phyloP scores from a whole-genome alignment of 2,113 vertebrate species.

The cat (Felis catus) region F.catus_Fca126_mat1.0 CM031412.1:20104501-20105000 shows the following conservation, averaged over 20 bases:
- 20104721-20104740: constrained; percentile 21
- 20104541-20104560: constrained; percentile 23
- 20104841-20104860: constrained; percentile 54
- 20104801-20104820: constrained; percentile 35
- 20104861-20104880: background rate
- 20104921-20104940: constrained; percentile 36
- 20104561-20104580: constrained; percentile 10
- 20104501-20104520: background rate
- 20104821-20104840: background rate
- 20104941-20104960: constrained; percentile 39
- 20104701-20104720: background rate
- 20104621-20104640: background rate
- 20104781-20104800: background rate
- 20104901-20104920: constrained; percentile 41
- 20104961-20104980: constrained; percentile 81
- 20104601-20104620: constrained; percentile 32
- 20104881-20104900: background rate
- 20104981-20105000: constrained; percentile 98
- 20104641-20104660: constrained; percentile 39
- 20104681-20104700: background rate
- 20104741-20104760: constrained; percentile 15
- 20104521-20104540: constrained; percentile 36
- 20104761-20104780: background rate
- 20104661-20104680: background rate
- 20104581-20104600: background rate